These are phyloP conservation scores for Melospiza melodia DNA, from an alignment of 2,113 vertebrate genomes.

Conservation along the genomic window DNA sequence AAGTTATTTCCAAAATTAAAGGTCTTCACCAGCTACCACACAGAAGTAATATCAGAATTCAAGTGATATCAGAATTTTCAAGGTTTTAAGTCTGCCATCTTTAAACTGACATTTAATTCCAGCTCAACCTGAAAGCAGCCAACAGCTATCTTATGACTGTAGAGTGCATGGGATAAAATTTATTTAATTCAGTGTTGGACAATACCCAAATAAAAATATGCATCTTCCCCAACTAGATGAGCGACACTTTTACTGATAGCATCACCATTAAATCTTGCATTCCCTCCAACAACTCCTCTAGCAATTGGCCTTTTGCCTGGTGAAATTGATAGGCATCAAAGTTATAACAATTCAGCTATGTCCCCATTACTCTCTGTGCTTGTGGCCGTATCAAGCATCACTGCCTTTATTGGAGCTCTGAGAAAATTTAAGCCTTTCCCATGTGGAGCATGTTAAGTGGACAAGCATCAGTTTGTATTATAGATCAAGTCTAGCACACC, in stretches of 20 bases:
- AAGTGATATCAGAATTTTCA: not conserved
- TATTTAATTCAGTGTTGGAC: conserved; percentile 21
- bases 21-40: not conserved
- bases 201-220: conserved; percentile 13
- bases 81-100: not conserved
- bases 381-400: not conserved
- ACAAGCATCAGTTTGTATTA: not conserved
- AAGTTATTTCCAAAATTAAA: not conserved
- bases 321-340: not conserved
- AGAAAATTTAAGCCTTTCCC: not conserved
- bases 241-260: not conserved
- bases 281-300: not conserved
- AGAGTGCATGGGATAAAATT: not conserved
- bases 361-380: not conserved
- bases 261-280: not conserved
- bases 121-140: not conserved
- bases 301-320: conserved; percentile 9
- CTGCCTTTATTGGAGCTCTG: not conserved
- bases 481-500: not conserved
- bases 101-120: not conserved
- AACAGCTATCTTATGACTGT: not conserved
- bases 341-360: not conserved
- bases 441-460: not conserved
- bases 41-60: not conserved
- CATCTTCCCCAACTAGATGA: not conserved